These are phyloP conservation scores for Uromys caudimaculatus DNA, from an alignment of 2,797 vertebrate genomes.

Conservation along the genomic window DNA sequence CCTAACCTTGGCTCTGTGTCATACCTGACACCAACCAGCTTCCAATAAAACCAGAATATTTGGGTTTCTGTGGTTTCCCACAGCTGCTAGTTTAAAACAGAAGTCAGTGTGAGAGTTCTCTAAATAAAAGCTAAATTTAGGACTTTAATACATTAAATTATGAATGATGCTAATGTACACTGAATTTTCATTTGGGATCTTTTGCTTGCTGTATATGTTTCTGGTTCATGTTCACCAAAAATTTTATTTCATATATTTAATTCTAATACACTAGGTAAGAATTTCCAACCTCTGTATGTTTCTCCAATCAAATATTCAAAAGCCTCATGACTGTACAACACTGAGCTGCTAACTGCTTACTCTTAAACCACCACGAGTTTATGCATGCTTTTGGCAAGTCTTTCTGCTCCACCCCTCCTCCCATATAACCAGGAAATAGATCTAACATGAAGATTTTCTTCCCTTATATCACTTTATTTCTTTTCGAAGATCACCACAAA, in stretches of 20 bases:
- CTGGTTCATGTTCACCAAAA: neutral
- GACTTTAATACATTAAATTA: conserved; percentile 23
- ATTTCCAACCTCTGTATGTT: neutral
- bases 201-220: conserved; percentile 8
- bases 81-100: neutral
- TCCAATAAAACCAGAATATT: conserved; percentile 21
- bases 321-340: neutral
- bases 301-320: neutral
- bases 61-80: conserved; percentile 55
- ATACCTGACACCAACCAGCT: conserved; percentile 49
- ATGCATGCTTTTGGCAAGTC: neutral
- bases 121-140: conserved; percentile 47
- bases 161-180: neutral
- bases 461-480: neutral
- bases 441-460: neutral
- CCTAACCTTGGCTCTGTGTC: neutral
- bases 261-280: conserved; percentile 23
- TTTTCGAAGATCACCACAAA: neutral
- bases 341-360: neutral
- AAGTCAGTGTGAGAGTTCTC: conserved; percentile 4
- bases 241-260: conserved; percentile 8
- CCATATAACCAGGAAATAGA: neutral
- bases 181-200: neutral
- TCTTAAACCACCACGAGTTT: neutral
- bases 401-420: neutral